phyloP scores from a whole-genome alignment of 1,140 invertebrate species.

The Scaptomyza montana region DNA sequence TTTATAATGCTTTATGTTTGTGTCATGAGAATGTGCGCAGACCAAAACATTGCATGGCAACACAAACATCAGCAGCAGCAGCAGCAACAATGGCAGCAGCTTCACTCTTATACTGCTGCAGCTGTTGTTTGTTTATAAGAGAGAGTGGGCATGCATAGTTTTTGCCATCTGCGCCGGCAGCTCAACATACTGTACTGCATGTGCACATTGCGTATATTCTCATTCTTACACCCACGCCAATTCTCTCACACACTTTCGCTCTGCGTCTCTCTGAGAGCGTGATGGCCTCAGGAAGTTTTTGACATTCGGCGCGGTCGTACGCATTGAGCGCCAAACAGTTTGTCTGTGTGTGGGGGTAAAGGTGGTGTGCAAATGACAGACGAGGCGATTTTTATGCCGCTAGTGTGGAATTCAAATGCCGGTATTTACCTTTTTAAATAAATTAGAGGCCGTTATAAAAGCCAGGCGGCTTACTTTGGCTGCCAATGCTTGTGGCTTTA shows the following conservation, averaged over 20 bases:
- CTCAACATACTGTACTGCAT: slow-evolving; percentile 33
- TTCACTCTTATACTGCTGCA: slow-evolving; percentile 48
- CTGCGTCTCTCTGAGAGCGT: background rate
- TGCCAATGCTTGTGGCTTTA: slow-evolving; percentile 42
- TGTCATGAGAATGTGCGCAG: slow-evolving; percentile 22
- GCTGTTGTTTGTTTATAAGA: slow-evolving; percentile 58
- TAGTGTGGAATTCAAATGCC: slow-evolving; percentile 69
- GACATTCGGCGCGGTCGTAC: slow-evolving; percentile 3
- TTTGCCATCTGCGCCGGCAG: slow-evolving; percentile 23
- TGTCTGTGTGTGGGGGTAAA: background rate
- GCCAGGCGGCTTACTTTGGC: slow-evolving; percentile 42
- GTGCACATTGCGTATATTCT: slow-evolving; percentile 1
- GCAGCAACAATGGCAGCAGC: background rate
- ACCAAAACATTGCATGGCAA: slow-evolving; percentile 46
- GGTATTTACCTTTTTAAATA: slow-evolving; percentile 74
- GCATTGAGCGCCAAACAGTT: slow-evolving; percentile 13
- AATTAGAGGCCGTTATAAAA: slow-evolving; percentile 62
- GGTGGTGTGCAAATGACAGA: slow-evolving; percentile 2
- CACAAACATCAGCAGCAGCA: slow-evolving; percentile 16
- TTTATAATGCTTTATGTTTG: slow-evolving; percentile 27
- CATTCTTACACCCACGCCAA: slow-evolving; percentile 20
- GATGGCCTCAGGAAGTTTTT: slow-evolving; percentile 42
- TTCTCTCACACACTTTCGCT: slow-evolving; percentile 19
- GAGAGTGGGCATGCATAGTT: slow-evolving; percentile 40
- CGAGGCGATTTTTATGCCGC: too few relatives aligned